Evolutionary conservation across 1,140 invertebrate genomes (phyloP), one percentile per base, ranked within the genome.

Genomic region (Telenomus remus): DNA sequence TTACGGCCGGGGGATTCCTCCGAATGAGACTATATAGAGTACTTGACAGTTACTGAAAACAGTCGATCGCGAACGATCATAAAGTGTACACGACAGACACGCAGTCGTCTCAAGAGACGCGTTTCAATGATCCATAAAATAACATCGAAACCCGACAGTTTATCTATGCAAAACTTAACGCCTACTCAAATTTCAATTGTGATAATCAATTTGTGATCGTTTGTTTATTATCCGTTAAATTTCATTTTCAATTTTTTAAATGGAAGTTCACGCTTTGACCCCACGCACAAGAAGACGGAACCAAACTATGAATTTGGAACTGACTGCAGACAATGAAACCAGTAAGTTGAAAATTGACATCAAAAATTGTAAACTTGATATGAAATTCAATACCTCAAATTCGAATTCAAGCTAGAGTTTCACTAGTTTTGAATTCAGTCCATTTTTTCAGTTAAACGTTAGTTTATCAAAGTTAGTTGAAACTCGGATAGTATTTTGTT

Each of bases 281-380:
- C 84, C 81, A 5, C 80, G 75, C 42, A 74, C 76, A 15, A 76
- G 78, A 72, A 80, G 81, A 76, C 78, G 78, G 63, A 79, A 83
- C 13, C 78, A 85, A 49, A 85, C 86, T 11, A 79, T 68, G 34
- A 84, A 85, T 79, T 76, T 88, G 59, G 82, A 88, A 78, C 79
- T 87, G 46, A 84, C 80, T 54, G 81, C 79, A 49, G 68, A 57
- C 16, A 39, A 63, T 27, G 19, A 27, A 55, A 53, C 19, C 56
- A 76, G 81, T 82, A 77, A 82, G 81, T 82, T 56, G 46, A 48
- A 61, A 27, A 19, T 27, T 27, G 54, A 48, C 16, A 51, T 35
- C 7, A 14, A 44, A 12, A 7, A 44, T 13, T 13, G 0, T 7
- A 50, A 47, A 47, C 14, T 8, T 10, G 16, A 48, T 19, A 16